Evolutionary conservation across 1,140 invertebrate genomes (phyloP).

Genomic region (Drosophila lowei): DNA sequence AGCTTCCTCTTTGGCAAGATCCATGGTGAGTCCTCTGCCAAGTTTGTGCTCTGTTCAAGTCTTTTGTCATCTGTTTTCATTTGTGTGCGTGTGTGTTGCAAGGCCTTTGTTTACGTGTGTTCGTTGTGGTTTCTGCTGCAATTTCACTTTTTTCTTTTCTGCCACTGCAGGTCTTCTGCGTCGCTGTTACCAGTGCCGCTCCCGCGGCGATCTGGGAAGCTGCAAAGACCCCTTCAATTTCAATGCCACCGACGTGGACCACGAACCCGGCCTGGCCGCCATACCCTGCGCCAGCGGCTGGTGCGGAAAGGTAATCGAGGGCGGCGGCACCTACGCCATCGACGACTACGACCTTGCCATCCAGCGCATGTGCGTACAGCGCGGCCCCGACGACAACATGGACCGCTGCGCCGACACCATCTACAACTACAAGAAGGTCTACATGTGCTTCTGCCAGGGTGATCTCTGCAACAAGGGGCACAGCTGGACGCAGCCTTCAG

Average conservation of each 20-base stretch:
- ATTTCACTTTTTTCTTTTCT: conserved; percentile 19
- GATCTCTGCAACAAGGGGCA: conserved; percentile 90
- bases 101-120: conserved; percentile 2
- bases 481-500: background rate
- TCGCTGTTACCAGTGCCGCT: conserved; percentile 92
- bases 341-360: conserved; percentile 93
- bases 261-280: conserved; percentile 88
- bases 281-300: conserved; percentile 95
- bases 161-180: conserved; percentile 84
- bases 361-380: conserved; percentile 92
- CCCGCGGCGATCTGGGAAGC: conserved; percentile 92
- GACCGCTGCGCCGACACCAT: conserved; percentile 94
- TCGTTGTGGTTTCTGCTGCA: conserved; percentile 6
- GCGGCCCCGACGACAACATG: conserved; percentile 93
- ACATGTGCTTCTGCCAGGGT: conserved; percentile 96
- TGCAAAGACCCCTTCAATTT: conserved; percentile 94
- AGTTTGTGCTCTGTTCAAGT: conserved; percentile 39
- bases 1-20: conserved; percentile 10
- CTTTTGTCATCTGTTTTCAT: conserved; percentile 23
- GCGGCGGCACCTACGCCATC: conserved; percentile 87
- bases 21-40: conserved; percentile 15
- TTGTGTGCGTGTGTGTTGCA: conserved; percentile 11
- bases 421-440: conserved; percentile 91
- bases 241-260: conserved; percentile 89
- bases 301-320: conserved; percentile 96